Conservation (phyloP, 2,113 vertebrate species). For the Synchiropus splendidus region DNA sequence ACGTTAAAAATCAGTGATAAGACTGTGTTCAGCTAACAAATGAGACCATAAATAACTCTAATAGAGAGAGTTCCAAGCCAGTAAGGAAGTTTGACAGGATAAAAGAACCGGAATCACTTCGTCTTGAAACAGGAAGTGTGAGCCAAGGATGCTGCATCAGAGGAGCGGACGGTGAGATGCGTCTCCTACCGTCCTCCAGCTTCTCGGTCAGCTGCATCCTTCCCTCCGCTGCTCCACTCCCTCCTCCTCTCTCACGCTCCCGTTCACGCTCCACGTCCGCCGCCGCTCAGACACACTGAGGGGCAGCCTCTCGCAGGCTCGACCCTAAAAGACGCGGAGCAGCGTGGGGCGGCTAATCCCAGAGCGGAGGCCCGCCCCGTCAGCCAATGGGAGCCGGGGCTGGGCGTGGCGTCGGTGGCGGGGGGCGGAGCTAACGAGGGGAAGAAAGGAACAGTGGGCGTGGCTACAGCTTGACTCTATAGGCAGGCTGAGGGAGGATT, state of each 20-base stretch:
- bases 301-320: conserved; percentile 29
- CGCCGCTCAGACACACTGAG: conserved; percentile 30
- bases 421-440: conserved; percentile 31
- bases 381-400: conserved; percentile 50
- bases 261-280: conserved; percentile 18
- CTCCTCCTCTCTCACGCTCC: conserved; percentile 10
- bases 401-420: conserved; percentile 2
- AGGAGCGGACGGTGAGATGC: neutral
- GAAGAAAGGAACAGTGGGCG: neutral
- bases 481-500: too few relatives aligned
- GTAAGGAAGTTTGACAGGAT: too few relatives aligned
- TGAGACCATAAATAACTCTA: too few relatives aligned
- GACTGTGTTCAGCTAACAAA: too few relatives aligned
- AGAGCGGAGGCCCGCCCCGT: conserved; percentile 48
- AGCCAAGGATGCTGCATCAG: neutral
- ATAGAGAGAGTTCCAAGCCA: too few relatives aligned
- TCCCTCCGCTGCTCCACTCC: conserved; percentile 39
- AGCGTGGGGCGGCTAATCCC: conserved; percentile 44
- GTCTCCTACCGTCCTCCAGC: conserved; percentile 38
- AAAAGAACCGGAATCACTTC: too few relatives aligned
- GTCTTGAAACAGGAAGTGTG: neutral
- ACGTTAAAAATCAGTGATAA: too few relatives aligned
- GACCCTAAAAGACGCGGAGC: conserved; percentile 47
- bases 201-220: conserved; percentile 35
- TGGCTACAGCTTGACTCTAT: too few relatives aligned